Conservation (phyloP, 1,140 invertebrate genomes). For the Eumaeus atala region DNA sequence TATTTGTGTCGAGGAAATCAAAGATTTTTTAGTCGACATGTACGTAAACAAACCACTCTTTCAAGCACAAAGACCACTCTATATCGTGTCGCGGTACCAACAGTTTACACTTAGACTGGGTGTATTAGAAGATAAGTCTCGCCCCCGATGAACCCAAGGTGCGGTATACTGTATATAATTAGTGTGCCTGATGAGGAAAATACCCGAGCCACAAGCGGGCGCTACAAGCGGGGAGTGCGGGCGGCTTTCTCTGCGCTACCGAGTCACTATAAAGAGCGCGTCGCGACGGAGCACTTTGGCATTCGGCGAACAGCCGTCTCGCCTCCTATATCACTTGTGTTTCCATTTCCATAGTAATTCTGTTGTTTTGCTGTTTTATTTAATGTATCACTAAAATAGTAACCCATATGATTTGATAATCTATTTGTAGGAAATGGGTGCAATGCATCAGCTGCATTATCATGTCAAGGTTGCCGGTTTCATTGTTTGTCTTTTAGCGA, state of each 20-base stretch:
- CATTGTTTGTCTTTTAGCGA: slow-evolving; percentile 68
- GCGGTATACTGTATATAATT: slow-evolving; percentile 55
- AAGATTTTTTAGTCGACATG: neutral
- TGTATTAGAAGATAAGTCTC: slow-evolving; percentile 29
- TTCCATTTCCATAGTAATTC: slow-evolving; percentile 40
- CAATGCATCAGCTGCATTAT: slow-evolving; percentile 55
- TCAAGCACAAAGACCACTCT: neutral
- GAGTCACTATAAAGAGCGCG: slow-evolving; percentile 66
- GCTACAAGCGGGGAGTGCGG: slow-evolving; percentile 50
- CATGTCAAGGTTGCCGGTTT: slow-evolving; percentile 69
- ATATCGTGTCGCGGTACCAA: neutral
- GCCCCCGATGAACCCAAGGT: slow-evolving; percentile 57
- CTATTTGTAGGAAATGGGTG: slow-evolving; percentile 59
- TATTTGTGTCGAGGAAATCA: slow-evolving; percentile 10
- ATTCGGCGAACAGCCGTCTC: slow-evolving; percentile 71
- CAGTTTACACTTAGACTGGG: slow-evolving; percentile 14
- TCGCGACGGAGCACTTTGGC: slow-evolving; percentile 65
- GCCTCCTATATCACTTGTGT: slow-evolving; percentile 53
- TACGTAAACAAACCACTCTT: slow-evolving; percentile 4
- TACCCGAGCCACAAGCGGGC: slow-evolving; percentile 54
- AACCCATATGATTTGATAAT: slow-evolving; percentile 50
- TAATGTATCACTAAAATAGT: slow-evolving; percentile 53
- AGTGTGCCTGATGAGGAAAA: slow-evolving; percentile 66
- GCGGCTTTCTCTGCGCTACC: slow-evolving; percentile 64
- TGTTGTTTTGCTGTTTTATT: slow-evolving; percentile 36